Conservation (phyloP, 2,113 vertebrate genomes). For the Mustela nigripes region DNA sequence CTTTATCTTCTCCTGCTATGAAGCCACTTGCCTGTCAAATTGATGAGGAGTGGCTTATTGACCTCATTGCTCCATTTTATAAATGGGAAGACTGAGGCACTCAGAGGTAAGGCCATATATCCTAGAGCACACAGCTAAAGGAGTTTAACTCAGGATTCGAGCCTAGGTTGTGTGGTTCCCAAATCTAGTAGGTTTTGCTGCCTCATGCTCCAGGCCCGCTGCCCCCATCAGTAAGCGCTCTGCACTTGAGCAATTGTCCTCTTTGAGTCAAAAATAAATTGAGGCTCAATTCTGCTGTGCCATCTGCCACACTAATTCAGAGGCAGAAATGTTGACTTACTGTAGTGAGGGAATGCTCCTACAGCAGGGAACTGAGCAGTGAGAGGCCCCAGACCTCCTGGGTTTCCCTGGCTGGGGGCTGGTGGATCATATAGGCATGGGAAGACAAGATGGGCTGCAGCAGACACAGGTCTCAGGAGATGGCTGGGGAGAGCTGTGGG, state of each 20-base stretch:
- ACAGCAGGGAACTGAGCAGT: not conserved
- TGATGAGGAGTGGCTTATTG: not conserved
- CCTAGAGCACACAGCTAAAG: not conserved
- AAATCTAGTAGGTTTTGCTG: not conserved
- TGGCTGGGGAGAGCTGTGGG: not conserved
- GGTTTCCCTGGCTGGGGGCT: not conserved
- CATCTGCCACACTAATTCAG: constrained; percentile 66
- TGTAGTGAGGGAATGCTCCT: not conserved
- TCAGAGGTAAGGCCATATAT: not conserved
- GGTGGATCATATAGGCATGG: not conserved
- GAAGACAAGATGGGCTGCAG: not conserved
- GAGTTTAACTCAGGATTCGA: not conserved
- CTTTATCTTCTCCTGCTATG: not conserved
- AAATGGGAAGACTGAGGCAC: not conserved
- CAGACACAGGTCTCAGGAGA: not conserved
- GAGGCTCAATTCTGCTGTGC: constrained; percentile 56
- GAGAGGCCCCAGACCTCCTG: not conserved
- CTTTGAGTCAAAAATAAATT: constrained; percentile 61
- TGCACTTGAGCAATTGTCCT: not conserved
- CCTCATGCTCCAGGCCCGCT: not conserved
- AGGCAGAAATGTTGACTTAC: constrained; percentile 19
- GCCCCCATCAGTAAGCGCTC: not conserved
- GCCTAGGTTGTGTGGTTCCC: not conserved
- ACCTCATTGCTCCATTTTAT: not conserved
- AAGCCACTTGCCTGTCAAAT: not conserved